These are phyloP conservation scores for Thrips palmi DNA, from an alignment of 1,140 invertebrate genomes.

Conservation along the genomic window DNA sequence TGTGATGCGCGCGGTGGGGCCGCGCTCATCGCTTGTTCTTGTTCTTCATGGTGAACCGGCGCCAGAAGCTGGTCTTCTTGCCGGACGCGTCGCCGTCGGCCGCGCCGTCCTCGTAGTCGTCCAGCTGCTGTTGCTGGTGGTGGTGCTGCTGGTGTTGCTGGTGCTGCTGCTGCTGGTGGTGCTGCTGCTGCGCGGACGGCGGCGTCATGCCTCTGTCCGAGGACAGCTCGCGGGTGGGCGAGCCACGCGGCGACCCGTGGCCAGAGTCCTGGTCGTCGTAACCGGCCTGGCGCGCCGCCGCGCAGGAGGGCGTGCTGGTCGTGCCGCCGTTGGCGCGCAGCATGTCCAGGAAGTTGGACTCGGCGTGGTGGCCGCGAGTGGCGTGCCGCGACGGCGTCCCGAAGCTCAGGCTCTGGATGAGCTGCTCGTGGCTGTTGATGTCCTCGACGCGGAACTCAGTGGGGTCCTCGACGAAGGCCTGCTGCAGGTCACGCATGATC, in stretches of 20 bases:
- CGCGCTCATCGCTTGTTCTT: slow-evolving; percentile 43
- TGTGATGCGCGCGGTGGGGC: too few relatives aligned
- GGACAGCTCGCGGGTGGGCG: slow-evolving; percentile 25
- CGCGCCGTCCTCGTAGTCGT: slow-evolving; percentile 25
- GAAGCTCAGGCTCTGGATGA: slow-evolving; percentile 45
- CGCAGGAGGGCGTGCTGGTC: slow-evolving; percentile 7
- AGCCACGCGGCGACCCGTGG: slow-evolving; percentile 30
- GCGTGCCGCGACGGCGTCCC: slow-evolving; percentile 25
- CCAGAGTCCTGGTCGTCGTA: slow-evolving; percentile 34
- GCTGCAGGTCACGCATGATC: slow-evolving; percentile 62
- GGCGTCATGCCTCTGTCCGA: slow-evolving; percentile 22
- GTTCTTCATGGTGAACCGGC: slow-evolving; percentile 47
- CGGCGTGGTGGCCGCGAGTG: slow-evolving; percentile 25
- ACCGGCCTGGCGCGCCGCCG: slow-evolving; percentile 16
- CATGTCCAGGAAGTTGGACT: slow-evolving; percentile 50
- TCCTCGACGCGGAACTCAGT: slow-evolving; percentile 49
- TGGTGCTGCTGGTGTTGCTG: slow-evolving; percentile 10
- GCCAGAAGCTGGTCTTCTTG: slow-evolving; percentile 50
- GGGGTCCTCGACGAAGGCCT: slow-evolving; percentile 54
- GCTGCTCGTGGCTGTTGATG: slow-evolving; percentile 40
- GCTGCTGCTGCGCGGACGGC: too few relatives aligned
- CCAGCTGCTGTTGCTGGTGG: slow-evolving; percentile 11
- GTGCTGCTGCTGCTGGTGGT: slow-evolving; percentile 9
- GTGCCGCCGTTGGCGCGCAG: slow-evolving; percentile 29
- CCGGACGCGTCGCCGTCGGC: slow-evolving; percentile 26